Evolutionary conservation across 2,888 invertebrate genomes (phyloP).

Genomic region (Cheilosia soror): DNA sequence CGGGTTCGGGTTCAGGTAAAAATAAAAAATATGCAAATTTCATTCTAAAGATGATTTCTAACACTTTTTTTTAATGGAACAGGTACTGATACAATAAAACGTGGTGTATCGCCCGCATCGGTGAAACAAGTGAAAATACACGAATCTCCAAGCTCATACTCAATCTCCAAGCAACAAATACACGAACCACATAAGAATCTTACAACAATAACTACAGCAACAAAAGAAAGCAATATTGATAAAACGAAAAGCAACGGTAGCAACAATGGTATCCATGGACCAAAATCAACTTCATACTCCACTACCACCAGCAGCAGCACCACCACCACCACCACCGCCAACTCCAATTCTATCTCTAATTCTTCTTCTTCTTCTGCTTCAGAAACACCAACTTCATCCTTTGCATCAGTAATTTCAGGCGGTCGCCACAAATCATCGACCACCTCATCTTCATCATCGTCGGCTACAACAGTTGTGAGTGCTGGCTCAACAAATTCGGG

Average conservation of each 20-base stretch:
- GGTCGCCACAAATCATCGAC: conserved; percentile 82
- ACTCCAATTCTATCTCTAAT: conserved; percentile 35
- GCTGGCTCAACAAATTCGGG: conserved; percentile 82
- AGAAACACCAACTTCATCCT: conserved; percentile 75
- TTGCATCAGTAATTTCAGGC: conserved; percentile 77
- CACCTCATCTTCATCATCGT: conserved; percentile 82
- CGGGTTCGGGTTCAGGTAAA: conserved; percentile 84
- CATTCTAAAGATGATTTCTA: background rate
- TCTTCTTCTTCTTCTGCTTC: conserved; percentile 57
- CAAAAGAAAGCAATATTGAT: conserved; percentile 79
- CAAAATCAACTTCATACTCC: conserved; percentile 77
- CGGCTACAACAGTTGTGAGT: conserved; percentile 82
- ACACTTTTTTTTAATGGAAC: background rate
- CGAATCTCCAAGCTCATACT: conserved; percentile 82
- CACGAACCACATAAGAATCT: conserved; percentile 77
- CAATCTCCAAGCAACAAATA: conserved; percentile 79
- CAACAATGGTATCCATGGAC: conserved; percentile 78
- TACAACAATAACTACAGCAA: conserved; percentile 68
- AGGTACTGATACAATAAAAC: conserved; percentile 84
- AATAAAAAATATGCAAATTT: background rate
- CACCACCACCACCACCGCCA: conserved; percentile 46
- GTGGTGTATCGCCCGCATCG: conserved; percentile 83
- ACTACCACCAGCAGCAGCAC: conserved; percentile 67
- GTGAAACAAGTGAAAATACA: conserved; percentile 81
- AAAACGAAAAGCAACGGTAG: conserved; percentile 80